Evolutionary conservation across 2,888 invertebrate species (phyloP).

Genomic region (Peribatodes rhomboidaria): DNA sequence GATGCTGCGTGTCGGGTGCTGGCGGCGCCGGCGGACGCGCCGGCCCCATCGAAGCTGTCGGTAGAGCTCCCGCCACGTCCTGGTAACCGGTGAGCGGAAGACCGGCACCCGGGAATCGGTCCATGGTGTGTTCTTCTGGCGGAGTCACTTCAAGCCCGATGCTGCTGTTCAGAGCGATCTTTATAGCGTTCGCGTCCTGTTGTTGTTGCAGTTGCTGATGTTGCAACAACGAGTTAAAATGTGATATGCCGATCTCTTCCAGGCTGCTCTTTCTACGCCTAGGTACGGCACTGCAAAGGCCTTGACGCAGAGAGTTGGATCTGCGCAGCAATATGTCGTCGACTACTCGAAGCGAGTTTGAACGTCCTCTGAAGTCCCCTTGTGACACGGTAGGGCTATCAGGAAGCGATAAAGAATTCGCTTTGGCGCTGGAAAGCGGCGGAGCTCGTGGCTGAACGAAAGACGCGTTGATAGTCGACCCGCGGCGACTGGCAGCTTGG

Average conservation of each 20-base stretch:
- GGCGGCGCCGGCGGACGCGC: conserved; percentile 68
- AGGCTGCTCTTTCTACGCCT: conserved; percentile 93
- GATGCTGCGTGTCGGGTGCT: conserved; percentile 89
- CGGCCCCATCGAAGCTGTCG: conserved; percentile 70
- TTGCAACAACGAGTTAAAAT: conserved; percentile 90
- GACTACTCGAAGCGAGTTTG: conserved; percentile 94
- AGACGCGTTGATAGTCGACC: conserved; percentile 89
- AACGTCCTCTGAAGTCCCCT: conserved; percentile 93
- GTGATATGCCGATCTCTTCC: conserved; percentile 94
- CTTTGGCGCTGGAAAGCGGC: conserved; percentile 93
- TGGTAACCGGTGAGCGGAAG: conserved; percentile 78
- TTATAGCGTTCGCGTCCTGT: conserved; percentile 91
- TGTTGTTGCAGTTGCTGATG: conserved; percentile 84
- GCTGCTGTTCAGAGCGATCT: conserved; percentile 94
- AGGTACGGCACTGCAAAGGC: conserved; percentile 89
- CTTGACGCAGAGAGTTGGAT: conserved; percentile 94
- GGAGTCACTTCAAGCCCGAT: conserved; percentile 94
- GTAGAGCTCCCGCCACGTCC: conserved; percentile 79
- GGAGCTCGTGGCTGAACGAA: conserved; percentile 90
- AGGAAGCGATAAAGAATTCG: conserved; percentile 95
- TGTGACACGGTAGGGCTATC: conserved; percentile 94
- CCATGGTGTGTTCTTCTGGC: conserved; percentile 87
- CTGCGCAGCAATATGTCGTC: conserved; percentile 94
- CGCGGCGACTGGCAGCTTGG: conserved; percentile 87
- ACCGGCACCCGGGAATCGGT: conserved; percentile 74